These are phyloP conservation scores for Rutpela maculata DNA, from an alignment of 2,888 invertebrate species.

Conservation along the genomic window DNA sequence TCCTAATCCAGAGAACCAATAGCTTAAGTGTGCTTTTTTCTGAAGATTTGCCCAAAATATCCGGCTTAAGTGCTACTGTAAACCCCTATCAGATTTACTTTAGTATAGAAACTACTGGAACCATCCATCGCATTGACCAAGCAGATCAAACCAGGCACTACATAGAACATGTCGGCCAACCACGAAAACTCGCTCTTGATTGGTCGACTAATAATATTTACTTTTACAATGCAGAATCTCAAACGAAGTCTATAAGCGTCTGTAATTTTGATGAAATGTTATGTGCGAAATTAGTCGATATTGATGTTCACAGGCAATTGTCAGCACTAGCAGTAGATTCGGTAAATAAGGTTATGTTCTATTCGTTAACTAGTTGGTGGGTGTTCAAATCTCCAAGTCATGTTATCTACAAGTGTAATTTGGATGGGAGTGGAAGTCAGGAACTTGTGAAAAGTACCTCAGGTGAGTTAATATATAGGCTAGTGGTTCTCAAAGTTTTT, in stretches of 20 bases:
- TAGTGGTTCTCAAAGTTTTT: too few relatives aligned
- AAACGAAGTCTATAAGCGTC: conserved; percentile 65
- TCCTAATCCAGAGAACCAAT: conserved; percentile 71
- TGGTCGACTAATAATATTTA: conserved; percentile 86
- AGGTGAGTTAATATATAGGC: conserved; percentile 48
- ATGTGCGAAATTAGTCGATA: conserved; percentile 73
- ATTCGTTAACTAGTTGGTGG: conserved; percentile 74
- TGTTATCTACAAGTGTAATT: conserved; percentile 75
- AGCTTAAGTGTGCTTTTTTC: conserved; percentile 71
- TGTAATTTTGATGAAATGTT: conserved; percentile 67
- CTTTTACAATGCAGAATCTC: conserved; percentile 74
- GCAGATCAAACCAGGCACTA: conserved; percentile 68
- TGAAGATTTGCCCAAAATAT: conserved; percentile 74
- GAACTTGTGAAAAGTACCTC: conserved; percentile 71
- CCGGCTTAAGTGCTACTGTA: conserved; percentile 77
- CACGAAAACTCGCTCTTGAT: conserved; percentile 80
- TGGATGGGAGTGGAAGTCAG: conserved; percentile 75
- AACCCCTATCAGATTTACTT: conserved; percentile 74
- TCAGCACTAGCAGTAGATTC: conserved; percentile 81
- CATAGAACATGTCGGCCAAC: conserved; percentile 74
- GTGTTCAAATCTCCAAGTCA: conserved; percentile 73
- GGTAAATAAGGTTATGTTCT: conserved; percentile 77
- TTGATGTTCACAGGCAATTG: conserved; percentile 75
- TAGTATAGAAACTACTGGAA: conserved; percentile 72
- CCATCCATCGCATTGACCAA: conserved; percentile 72